A percentile compares a stretch with the other conserved stretches of the same genome.
Conservation (phyloP, 2,113 vertebrate genomes). For the Micronycteris hirsuta region DNA sequence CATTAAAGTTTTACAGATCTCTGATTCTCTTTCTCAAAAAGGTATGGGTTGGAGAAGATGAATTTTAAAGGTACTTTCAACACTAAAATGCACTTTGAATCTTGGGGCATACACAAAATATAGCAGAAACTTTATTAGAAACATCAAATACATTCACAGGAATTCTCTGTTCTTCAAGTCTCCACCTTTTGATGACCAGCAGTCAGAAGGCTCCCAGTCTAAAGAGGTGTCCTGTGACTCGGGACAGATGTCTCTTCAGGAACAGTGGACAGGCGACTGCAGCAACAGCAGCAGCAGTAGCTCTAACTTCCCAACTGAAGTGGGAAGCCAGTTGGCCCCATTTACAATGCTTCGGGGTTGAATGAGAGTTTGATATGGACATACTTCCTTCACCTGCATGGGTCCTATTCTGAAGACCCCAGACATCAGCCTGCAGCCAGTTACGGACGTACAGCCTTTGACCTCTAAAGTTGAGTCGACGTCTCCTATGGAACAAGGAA, state of each 20-base stretch:
- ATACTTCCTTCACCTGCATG: conserved; percentile 39
- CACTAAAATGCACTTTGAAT: neutral
- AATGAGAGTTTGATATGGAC: neutral
- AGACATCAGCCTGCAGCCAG: conserved; percentile 46
- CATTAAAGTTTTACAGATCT: neutral
- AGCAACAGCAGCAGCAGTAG: neutral
- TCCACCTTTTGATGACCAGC: neutral
- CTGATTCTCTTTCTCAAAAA: neutral
- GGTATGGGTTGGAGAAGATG: neutral
- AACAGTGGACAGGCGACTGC: neutral
- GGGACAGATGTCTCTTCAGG: neutral
- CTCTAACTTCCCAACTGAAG: conserved; percentile 3
- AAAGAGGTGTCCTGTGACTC: neutral
- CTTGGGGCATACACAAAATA: neutral
- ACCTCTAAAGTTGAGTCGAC: conserved; percentile 31
- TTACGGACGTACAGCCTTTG: conserved; percentile 37
- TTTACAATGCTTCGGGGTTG: neutral
- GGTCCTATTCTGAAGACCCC: neutral
- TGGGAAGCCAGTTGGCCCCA: neutral
- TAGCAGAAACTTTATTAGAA: conserved; percentile 56
- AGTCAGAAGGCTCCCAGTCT: neutral
- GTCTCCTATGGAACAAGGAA: conserved; percentile 29
- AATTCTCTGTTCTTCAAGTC: neutral
- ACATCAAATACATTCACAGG: neutral
- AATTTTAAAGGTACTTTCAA: neutral